These are phyloP conservation scores for Drosophila obscura DNA, from an alignment of 1,140 invertebrate genomes.

Conservation along the genomic window DNA sequence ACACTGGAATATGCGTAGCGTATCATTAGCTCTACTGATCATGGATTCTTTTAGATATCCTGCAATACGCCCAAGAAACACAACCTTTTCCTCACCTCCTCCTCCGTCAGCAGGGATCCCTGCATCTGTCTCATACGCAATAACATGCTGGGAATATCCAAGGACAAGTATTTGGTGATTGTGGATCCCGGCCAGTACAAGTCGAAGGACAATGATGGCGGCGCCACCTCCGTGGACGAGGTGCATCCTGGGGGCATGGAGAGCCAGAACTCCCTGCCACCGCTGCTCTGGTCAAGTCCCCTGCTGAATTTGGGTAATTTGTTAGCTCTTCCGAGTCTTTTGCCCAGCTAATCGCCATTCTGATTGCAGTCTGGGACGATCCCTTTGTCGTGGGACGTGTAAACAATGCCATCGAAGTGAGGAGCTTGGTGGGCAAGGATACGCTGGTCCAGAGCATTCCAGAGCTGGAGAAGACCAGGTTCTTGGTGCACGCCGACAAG, in stretches of 20 bases:
- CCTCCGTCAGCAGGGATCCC: constrained; percentile 91
- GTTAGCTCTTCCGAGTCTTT: no score
- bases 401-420: constrained; percentile 91
- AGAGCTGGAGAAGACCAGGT: constrained; percentile 88
- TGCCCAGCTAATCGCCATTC: neutral
- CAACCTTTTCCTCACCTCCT: constrained; percentile 92
- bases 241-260: constrained; percentile 36
- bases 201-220: constrained; percentile 37
- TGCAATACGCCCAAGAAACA: constrained; percentile 61
- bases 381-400: constrained; percentile 95
- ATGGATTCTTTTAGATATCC: constrained; percentile 49
- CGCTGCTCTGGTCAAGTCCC: constrained; percentile 66
- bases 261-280: constrained; percentile 50
- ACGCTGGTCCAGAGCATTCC: constrained; percentile 91
- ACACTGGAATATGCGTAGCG: neutral
- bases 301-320: constrained; percentile 64
- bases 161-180: constrained; percentile 73
- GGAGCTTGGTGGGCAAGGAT: constrained; percentile 90
- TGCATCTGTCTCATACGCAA: constrained; percentile 87
- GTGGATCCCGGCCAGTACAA: constrained; percentile 71
- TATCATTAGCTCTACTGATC: neutral
- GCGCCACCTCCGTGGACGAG: constrained; percentile 15
- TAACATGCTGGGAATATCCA: constrained; percentile 69
- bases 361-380: constrained; percentile 93
- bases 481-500: constrained; percentile 88